These are phyloP conservation scores for Centropristis striata DNA, from an alignment of 2,113 vertebrate species.

Conservation along the genomic window DNA sequence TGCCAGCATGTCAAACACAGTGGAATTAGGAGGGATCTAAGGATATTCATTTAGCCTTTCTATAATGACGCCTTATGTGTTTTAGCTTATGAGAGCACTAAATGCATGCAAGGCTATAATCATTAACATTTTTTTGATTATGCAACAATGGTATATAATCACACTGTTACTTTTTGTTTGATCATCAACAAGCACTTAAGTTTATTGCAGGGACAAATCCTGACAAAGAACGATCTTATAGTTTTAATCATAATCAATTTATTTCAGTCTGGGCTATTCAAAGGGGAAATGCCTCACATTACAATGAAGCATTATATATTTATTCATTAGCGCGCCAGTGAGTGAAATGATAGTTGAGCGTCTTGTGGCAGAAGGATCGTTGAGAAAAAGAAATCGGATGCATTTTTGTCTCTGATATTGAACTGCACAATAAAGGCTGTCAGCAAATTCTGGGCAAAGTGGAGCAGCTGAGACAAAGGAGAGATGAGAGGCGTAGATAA, in stretches of 20 bases:
- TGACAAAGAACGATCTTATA: slow-evolving; percentile 32
- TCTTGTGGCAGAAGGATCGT: slow-evolving; percentile 32
- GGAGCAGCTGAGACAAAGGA: slow-evolving; percentile 63
- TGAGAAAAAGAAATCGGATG: slow-evolving; percentile 30
- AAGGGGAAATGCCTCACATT: slow-evolving; percentile 32
- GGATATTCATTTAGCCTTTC: slow-evolving; percentile 45
- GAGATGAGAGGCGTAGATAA: slow-evolving; percentile 72
- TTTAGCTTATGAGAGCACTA: slow-evolving; percentile 21
- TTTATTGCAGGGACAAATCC: slow-evolving; percentile 44
- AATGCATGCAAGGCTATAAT: slow-evolving; percentile 32
- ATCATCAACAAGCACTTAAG: slow-evolving; percentile 46
- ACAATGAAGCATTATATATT: slow-evolving; percentile 51
- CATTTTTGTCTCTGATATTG: slow-evolving; percentile 50
- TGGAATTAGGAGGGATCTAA: slow-evolving; percentile 34
- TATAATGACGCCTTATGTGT: slow-evolving; percentile 32
- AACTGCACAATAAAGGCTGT: slow-evolving; percentile 58
- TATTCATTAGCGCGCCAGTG: slow-evolving; percentile 57
- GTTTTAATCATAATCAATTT: slow-evolving; percentile 39
- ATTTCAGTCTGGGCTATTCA: slow-evolving; percentile 47
- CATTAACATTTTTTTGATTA: slow-evolving; percentile 23
- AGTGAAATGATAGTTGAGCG: slow-evolving; percentile 42
- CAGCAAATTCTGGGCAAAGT: slow-evolving; percentile 73
- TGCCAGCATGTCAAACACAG: slow-evolving; percentile 12
- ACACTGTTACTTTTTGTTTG: slow-evolving; percentile 27
- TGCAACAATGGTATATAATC: slow-evolving; percentile 12